Evolutionary conservation across 2,113 vertebrate genomes (phyloP).

Genomic region (Buteo buteo): DNA sequence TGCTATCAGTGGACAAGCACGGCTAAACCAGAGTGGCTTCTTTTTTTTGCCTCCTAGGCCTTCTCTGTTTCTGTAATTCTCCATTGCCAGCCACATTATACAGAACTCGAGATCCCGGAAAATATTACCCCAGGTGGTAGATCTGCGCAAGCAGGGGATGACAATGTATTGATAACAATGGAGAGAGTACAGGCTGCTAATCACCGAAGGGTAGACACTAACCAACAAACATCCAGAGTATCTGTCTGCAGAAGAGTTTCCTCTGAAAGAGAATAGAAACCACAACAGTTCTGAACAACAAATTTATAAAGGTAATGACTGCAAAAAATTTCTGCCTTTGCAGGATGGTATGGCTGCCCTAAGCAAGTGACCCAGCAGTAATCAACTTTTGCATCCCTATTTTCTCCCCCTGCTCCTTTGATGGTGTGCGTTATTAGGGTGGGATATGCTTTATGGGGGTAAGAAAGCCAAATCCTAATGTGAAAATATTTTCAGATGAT

Average conservation of each 20-base stretch:
- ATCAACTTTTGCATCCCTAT: neutral
- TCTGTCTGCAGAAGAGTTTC: neutral
- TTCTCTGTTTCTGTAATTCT: neutral
- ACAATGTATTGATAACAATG: neutral
- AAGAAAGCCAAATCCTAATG: constrained; percentile 10
- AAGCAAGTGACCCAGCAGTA: neutral
- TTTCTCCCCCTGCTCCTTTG: neutral
- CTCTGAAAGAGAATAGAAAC: neutral
- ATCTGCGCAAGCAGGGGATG: neutral
- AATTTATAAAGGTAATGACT: neutral
- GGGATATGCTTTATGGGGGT: neutral
- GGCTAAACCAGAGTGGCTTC: neutral
- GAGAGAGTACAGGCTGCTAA: neutral
- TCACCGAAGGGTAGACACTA: neutral
- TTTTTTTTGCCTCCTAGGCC: neutral
- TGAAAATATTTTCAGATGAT: constrained; percentile 43
- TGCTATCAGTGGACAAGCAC: neutral
- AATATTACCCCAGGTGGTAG: neutral
- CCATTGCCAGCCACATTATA: neutral
- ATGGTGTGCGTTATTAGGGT: neutral
- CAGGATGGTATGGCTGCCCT: neutral
- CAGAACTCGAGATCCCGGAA: rapidly evolving
- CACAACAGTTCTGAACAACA: neutral
- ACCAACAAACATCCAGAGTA: neutral
- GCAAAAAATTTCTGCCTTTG: neutral